Evolutionary conservation across 2,888 invertebrate species (phyloP), one percentile per base, ranked within the genome.

Genomic region (Phanerotoma sp.): DNA sequence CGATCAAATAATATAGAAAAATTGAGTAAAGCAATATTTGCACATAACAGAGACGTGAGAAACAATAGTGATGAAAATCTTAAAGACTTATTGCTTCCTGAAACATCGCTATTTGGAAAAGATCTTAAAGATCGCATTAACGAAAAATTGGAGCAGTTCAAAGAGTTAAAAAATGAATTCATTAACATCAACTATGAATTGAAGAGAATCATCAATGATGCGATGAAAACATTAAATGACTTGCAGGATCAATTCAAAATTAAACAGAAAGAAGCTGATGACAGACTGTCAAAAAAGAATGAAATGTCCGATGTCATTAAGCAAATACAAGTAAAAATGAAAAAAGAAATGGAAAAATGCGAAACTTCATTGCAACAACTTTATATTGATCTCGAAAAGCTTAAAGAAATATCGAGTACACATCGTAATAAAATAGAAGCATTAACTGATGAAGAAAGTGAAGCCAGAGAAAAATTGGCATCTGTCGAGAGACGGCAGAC

Each of bases 41-140:
- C 64, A 4, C 74, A 72, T 28, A 75, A 75, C 48, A 68, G 70
- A 41, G 65, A 71, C 21, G 64, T 75, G 44, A 63, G 72, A 22
- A 58, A 69, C 22, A 45, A 62, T 61, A 66, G 54, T 42, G 67
- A 10, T 4, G 41, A 63, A 2, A 57, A 70, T 60, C 25, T 68
- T 11, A 60, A 70, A 35, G 62, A 70, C 18, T 56, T 73, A 4
- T 65, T 65, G 40, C 62, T 74, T 51, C 75, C 74, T 6, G 71
- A 73, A 37, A 65, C 56, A 15, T 66, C 64, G 46, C 53, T 70
- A 15, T 50, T 63, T 5, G 50, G 63, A 47, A 35, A 62, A 3
- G 37, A 30, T 28, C 16, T 33, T 11, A 41, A 25, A 21, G 22
- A 16, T 32, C 9, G n/a, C 11, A 28, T 20, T 13, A 42, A 30